Evolutionary conservation across 2,888 invertebrate species (phyloP), one percentile per base, ranked within the genome.

Genomic region (Noctuana brunneofusca): DNA sequence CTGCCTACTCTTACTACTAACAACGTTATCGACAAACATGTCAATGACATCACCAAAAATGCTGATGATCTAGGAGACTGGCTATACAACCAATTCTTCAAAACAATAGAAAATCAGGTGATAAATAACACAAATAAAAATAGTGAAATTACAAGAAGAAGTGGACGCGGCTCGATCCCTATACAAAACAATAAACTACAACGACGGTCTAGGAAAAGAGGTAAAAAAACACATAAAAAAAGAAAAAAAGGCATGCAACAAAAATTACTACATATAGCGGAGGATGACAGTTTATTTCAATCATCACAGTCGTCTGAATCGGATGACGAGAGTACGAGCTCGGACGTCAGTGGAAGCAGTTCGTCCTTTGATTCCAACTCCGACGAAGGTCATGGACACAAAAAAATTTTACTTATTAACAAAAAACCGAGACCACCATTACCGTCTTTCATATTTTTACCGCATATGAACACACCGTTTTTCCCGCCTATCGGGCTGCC

Each of bases 71-170:
- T 90, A 32, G 82, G 89, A 16, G 87, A 89, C 65, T 91, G 90
- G 90, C 76, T 91, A 9, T 90, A 89, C 65, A 88, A 88, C 65
- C 89, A 90, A 66, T 91, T 91, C 64, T 89, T 88, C 64, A 88
- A 89, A 80, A 85, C 89, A 16, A 83, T 91, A 50, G 90, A 91
- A 68, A 86, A 77, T 50, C 87, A 88, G 79, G 85, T 89, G 1
- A 83, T 89, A 1, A 89, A 86, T 62, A 83, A 83, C 41, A 84
- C 89, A 11, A 75, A 74, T 3, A 73, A 72, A 41, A 66, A 76
- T 20, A 69, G 73, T 50, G 54, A 53, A n/a, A 58, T 72, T n/a
- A 82, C 81, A 1, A 77, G 89, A 70, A 76, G 88, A 67, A 82
- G 76, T 62, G 81, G 75, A n/a, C 68, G 63, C 27, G 54, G 38